Conservation (phyloP, 1,140 invertebrate species). For the Ylistrum balloti region DNA sequence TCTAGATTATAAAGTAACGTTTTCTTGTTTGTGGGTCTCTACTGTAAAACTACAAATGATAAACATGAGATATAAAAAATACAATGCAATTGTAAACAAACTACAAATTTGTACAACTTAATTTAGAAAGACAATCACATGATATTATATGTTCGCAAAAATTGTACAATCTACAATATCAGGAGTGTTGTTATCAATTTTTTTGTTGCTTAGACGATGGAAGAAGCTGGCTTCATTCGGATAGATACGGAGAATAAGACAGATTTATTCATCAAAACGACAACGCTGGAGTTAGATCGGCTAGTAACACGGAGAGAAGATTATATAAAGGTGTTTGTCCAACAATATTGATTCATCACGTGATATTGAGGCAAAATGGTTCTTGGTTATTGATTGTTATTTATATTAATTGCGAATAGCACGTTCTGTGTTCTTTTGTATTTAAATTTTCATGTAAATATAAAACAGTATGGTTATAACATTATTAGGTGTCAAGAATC, state of each 20-base stretch:
- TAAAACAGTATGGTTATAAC: not conserved
- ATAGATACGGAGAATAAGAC: constrained; percentile 85
- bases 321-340: constrained; percentile 83
- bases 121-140: too few relatives aligned
- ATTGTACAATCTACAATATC: too few relatives aligned
- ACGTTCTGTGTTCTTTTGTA: not conserved
- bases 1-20: too few relatives aligned
- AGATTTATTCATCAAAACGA: constrained; percentile 83
- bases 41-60: too few relatives aligned
- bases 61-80: too few relatives aligned
- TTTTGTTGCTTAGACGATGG: constrained; percentile 76
- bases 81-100: too few relatives aligned
- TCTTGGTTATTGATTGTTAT: not conserved
- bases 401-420: not conserved
- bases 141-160: too few relatives aligned
- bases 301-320: constrained; percentile 82
- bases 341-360: not conserved
- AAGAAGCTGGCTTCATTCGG: constrained; percentile 84
- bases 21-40: too few relatives aligned
- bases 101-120: too few relatives aligned
- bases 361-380: not conserved
- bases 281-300: constrained; percentile 83
- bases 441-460: not conserved
- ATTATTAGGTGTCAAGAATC: too few relatives aligned
- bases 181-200: too few relatives aligned